Percentiles rank a stretch among this genome's conserved stretches.
phyloP scores from a whole-genome alignment of 2,113 vertebrate species.

The Cryptotis parvus region DNA sequence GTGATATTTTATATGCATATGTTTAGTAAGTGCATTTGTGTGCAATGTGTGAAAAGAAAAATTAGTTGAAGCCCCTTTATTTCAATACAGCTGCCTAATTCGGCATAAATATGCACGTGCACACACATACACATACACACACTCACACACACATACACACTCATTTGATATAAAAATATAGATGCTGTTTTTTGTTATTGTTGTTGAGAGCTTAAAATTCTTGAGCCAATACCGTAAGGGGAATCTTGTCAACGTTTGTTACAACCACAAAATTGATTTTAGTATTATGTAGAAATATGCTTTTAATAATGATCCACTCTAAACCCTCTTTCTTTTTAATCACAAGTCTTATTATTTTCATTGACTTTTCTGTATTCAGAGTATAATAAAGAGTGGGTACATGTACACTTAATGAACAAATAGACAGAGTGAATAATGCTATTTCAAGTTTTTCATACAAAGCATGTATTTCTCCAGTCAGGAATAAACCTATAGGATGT shows the following conservation, averaged over 20 bases:
- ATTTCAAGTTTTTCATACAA: neutral
- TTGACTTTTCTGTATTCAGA: conserved; percentile 7
- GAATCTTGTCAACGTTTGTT: neutral
- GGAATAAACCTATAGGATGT: no score
- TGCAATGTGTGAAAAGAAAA: neutral
- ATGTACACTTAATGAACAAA: no score
- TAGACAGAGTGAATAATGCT: neutral
- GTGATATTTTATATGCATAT: neutral
- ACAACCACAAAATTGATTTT: neutral
- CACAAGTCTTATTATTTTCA: neutral
- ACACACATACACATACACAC: no score
- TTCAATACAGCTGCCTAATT: neutral
- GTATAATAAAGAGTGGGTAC: no score
- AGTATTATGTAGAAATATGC: neutral
- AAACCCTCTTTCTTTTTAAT: neutral
- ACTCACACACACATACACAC: neutral
- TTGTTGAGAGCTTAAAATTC: neutral
- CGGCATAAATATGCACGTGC: neutral
- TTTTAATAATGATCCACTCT: neutral
- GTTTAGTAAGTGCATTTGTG: neutral
- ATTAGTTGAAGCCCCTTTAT: neutral
- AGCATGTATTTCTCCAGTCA: conserved; percentile 9
- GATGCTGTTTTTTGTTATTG: neutral
- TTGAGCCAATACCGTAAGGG: neutral
- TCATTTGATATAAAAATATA: neutral